Base-by-base conservation (phyloP, 2,113 vertebrate species). In the Sander vitreus region DNA sequence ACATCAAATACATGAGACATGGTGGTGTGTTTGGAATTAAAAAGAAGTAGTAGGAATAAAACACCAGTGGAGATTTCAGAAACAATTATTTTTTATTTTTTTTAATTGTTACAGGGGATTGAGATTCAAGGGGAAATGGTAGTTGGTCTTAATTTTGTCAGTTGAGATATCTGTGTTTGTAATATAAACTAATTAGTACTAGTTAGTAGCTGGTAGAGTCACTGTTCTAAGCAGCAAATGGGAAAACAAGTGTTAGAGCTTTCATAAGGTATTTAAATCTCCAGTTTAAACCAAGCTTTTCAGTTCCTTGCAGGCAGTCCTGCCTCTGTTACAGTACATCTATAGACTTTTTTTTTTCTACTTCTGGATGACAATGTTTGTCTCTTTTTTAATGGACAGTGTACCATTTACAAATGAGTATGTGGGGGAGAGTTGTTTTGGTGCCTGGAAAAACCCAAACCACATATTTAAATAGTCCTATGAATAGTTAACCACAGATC, bases 1-100 rank as follows among this genome's bases (percentile, higher is more conserved):
- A 23, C 12, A 63, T 81, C 39, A 65, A 65, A 64, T 5, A 19
- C 43, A 36, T 6, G 58, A 51, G 27, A 43, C 36, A 23, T 18
- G 27, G n/a, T 39, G 1, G 6, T 67, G 51, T 71, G 62, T 23
- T 54, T 70, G 48, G 16, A 74, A 25, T 70, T 77, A n/a, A 74
- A 36, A 84, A 39, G 9, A 6, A 45, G 13, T 19, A 23, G 25
- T 3, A 10, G 27, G n/a, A 48, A 55, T 54, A 15, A 67, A 66
- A 72, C 33, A 30, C 39, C 30, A 47, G 33, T 4, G 1, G 54
- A 65, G 47, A 62, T 75, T 63, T 67, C 53, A 18, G 27, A 13
- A 70, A 39, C 39, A 10, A 39, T 39, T 27, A 27, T 27, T 27
- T 27, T 27, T 30, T 30, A 30, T 27, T 36, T 9, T 10, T 39